These are phyloP conservation scores for Oophaga sylvatica DNA, from an alignment of 2,797 vertebrate species.

Conservation along the genomic window DNA sequence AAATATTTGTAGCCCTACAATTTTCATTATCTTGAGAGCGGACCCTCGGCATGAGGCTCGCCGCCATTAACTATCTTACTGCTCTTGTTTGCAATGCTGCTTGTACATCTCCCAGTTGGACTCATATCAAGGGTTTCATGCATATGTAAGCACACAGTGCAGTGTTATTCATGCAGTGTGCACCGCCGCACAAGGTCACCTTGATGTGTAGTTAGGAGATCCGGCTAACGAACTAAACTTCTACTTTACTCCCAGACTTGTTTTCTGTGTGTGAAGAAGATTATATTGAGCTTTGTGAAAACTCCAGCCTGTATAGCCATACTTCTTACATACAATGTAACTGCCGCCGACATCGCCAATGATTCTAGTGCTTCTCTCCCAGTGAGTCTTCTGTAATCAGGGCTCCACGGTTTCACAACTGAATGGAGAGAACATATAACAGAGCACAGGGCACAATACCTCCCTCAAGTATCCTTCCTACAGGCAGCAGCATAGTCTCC, in stretches of 20 bases:
- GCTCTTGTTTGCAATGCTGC: constrained; percentile 3
- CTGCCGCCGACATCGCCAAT: neutral
- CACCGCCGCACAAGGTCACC: constrained; percentile 14
- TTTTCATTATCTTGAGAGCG: neutral
- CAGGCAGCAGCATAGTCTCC: too few relatives aligned
- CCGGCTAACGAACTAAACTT: neutral
- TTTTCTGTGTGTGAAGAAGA: neutral
- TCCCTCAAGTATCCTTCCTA: too few relatives aligned
- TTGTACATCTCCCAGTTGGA: constrained; percentile 14
- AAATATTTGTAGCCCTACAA: neutral
- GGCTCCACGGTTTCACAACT: too few relatives aligned
- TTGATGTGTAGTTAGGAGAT: neutral
- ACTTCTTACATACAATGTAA: neutral
- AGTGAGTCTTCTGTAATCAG: too few relatives aligned
- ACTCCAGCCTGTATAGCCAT: too few relatives aligned
- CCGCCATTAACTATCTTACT: neutral
- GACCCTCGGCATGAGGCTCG: neutral
- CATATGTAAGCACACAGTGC: constrained; percentile 28
- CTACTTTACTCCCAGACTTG: neutral
- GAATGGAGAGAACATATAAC: too few relatives aligned
- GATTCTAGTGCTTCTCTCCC: neutral
- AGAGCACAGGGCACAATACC: too few relatives aligned
- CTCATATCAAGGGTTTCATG: constrained; percentile 38
- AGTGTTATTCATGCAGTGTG: constrained; percentile 25
- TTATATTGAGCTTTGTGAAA: neutral